Base-by-base conservation (phyloP, 2,797 vertebrate species). In the Lagorchestes hirsutus region DNA sequence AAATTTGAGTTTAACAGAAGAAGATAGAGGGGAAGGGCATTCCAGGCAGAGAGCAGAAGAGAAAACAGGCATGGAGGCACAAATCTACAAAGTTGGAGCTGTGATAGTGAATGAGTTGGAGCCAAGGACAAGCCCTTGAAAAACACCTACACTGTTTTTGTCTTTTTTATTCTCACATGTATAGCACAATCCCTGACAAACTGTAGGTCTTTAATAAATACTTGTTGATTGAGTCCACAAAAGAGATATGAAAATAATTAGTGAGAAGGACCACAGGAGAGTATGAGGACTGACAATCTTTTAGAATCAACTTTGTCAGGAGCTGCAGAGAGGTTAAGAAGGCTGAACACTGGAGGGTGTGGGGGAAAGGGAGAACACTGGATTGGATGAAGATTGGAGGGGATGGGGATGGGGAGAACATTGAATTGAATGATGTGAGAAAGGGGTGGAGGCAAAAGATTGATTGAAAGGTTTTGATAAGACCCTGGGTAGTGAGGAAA, bases 51-150 rank as follows among this genome's bases (percentile, higher is more conserved):
- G 29, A 90, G 46, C 0, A 54, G 62, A 27, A 31, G 1, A 5
- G 46, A 11, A 1, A 8, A 90, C 24, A 22, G n/a, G 3, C 4
- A 18, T 6, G 1, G 50, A 34, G 0, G 11, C 34, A 2, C 1
- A 24, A 46, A 40, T 34, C 54, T 87, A 2, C 0, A 1, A 31
- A 54, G 2, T 54, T 8, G 31, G 16, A 93, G 28, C 52, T 28
- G 28, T 0, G 59, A 14, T 5, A 34, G 59, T 67, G 62, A 40
- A 40, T 74, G 16, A 74, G 5, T 40, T 74, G 16, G 62, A 74
- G 62, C 14, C n/a, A 74, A 74, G 40, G 14, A 74, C 14, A n/a
- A 74, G 6, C 6, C 34, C 62, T 40, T 74, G 62, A 74, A 74
- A 74, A 40, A 40, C 5, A n/a, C 62, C n/a, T 16, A 74, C 5